phyloP scores from a whole-genome alignment of 2,113 vertebrate species.

The Vulpes vulpes region DNA sequence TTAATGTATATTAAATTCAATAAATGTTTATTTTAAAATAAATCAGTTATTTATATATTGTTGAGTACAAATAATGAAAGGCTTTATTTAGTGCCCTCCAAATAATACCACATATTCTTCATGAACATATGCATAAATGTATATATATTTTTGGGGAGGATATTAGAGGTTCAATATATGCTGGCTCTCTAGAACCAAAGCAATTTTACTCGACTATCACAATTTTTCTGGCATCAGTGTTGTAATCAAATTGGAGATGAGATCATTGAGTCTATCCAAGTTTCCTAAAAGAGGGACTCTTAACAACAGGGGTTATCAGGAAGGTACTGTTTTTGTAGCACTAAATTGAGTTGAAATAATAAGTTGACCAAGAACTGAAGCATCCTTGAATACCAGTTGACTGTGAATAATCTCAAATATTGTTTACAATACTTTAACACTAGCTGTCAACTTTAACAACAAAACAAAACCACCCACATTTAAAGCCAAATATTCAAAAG shows the following conservation, averaged over 20 bases:
- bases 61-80: not conserved
- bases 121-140: not conserved
- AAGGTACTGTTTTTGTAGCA: not conserved
- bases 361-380: slow-evolving; percentile 13
- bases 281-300: not conserved
- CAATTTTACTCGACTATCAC: not conserved
- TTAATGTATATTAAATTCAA: not conserved
- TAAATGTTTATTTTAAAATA: slow-evolving; percentile 24
- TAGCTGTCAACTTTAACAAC: not conserved
- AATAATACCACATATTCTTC: slow-evolving; percentile 33
- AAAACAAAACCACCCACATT: not conserved
- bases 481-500: not conserved
- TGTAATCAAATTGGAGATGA: slow-evolving; percentile 19
- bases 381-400: not conserved
- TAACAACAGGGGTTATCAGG: not conserved
- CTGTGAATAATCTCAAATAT: not conserved
- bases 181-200: not conserved
- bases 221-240: not conserved
- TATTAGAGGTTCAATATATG: not conserved
- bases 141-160: not conserved
- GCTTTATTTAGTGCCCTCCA: not conserved
- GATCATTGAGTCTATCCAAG: not conserved
- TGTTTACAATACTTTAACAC: not conserved
- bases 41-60: not conserved
- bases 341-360: slow-evolving; percentile 17